Conservation (phyloP, 2,113 vertebrate species). For the Acanthisitta chloris region DNA sequence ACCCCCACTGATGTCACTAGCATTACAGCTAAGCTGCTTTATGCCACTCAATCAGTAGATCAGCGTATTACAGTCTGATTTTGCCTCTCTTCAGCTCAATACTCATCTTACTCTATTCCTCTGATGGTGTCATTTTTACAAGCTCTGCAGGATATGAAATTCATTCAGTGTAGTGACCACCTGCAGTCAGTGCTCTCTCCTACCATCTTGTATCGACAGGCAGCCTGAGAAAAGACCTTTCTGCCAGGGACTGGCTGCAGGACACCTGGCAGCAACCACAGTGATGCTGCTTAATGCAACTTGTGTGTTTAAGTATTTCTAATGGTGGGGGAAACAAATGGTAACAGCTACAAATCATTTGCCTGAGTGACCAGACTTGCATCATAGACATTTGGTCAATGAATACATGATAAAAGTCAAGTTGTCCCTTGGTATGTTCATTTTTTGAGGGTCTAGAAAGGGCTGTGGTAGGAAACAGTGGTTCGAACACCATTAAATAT, state of each 20-base stretch:
- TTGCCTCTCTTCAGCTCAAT: background rate
- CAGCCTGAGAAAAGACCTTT: background rate
- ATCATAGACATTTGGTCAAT: background rate
- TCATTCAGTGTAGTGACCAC: background rate
- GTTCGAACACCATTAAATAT: background rate
- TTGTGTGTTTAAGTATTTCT: background rate
- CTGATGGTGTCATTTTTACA: background rate
- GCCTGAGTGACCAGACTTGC: background rate
- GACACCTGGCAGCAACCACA: background rate
- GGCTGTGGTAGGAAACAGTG: background rate
- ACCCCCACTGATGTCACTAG: slow-evolving; percentile 5
- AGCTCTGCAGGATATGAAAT: background rate
- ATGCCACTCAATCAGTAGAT: background rate
- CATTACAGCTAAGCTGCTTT: background rate
- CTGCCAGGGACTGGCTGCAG: background rate
- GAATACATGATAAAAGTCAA: background rate
- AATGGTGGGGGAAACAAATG: background rate
- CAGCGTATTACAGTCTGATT: background rate
- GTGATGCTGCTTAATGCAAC: background rate
- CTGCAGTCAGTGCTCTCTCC: background rate
- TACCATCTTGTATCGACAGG: background rate
- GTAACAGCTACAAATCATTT: background rate
- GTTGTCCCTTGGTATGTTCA: background rate
- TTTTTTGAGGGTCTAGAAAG: background rate
- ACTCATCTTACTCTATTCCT: background rate